Percentiles rank a stretch among this genome's conserved stretches.
Evolutionary conservation across 2,113 vertebrate species (phyloP).

Genomic region (Atherinomorus stipes): DNA sequence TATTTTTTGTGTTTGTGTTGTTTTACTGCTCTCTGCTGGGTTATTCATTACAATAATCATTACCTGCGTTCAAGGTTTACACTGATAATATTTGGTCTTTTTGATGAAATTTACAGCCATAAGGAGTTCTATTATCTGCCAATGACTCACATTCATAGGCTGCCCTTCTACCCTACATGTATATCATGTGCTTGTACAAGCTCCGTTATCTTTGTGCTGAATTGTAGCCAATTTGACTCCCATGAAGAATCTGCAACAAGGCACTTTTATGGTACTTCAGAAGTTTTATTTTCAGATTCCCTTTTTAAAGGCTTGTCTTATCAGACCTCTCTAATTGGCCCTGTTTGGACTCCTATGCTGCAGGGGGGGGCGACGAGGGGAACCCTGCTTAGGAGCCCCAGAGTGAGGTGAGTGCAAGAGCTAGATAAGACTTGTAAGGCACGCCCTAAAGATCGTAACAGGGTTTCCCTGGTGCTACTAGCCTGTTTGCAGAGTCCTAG

Average conservation of each 20-base stretch:
- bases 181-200: constrained; percentile 1
- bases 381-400: constrained; percentile 71
- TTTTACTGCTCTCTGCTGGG: constrained; percentile 9
- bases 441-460: constrained; percentile 68
- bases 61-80: not conserved
- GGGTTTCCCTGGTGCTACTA: constrained; percentile 60
- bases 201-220: constrained; percentile 6
- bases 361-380: constrained; percentile 14
- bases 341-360: constrained; percentile 30
- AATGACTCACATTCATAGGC: constrained; percentile 2
- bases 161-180: not conserved
- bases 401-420: constrained; percentile 57
- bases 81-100: constrained; percentile 13
- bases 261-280: constrained; percentile 51
- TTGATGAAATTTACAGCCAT: constrained; percentile 19
- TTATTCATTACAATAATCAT: constrained; percentile 8
- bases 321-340: constrained; percentile 42
- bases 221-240: constrained; percentile 21
- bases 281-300: constrained; percentile 32
- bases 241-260: constrained; percentile 22
- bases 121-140: constrained; percentile 21
- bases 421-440: constrained; percentile 76
- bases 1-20: constrained; percentile 22
- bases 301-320: constrained; percentile 27
- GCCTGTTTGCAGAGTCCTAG: constrained; percentile 28